These are phyloP conservation scores for Laspeyria flexula DNA, from an alignment of 2,888 invertebrate species.

Conservation along the genomic window DNA sequence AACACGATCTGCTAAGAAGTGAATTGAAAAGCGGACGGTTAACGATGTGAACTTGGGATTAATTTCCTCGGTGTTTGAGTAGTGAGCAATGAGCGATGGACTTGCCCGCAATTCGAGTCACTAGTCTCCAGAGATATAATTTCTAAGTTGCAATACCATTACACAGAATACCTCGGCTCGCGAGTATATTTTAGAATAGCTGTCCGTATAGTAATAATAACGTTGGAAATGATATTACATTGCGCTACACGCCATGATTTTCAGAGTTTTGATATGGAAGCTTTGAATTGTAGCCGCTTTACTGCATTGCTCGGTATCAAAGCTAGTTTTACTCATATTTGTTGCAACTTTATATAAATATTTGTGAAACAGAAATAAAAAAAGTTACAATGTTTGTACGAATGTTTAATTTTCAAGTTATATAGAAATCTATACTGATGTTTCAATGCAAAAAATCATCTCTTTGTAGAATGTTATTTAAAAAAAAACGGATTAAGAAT, in stretches of 20 bases:
- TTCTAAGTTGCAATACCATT: constrained; percentile 63
- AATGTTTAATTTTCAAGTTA: too few species aligned
- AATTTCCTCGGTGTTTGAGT: constrained; percentile 68
- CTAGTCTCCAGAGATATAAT: constrained; percentile 57
- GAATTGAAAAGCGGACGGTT: constrained; percentile 60
- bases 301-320: constrained; percentile 1
- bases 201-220: constrained; percentile 42
- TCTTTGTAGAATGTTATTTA: too few species aligned
- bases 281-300: constrained; percentile 26
- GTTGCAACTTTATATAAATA: constrained; percentile 12
- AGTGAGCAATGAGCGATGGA: constrained; percentile 61
- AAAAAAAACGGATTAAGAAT: too few species aligned
- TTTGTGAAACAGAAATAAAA: not conserved
- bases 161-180: constrained; percentile 47
- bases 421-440: too few species aligned
- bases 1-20: constrained; percentile 58
- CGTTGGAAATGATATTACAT: constrained; percentile 46
- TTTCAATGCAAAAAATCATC: too few species aligned
- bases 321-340: constrained; percentile 28
- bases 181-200: constrained; percentile 49
- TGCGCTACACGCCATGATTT: constrained; percentile 28
- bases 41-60: constrained; percentile 65
- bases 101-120: constrained; percentile 55
- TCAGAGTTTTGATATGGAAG: constrained; percentile 40
- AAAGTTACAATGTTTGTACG: not conserved